phyloP scores from a whole-genome alignment of 2,113 vertebrate species.

The Odobenus rosmarus region DNA sequence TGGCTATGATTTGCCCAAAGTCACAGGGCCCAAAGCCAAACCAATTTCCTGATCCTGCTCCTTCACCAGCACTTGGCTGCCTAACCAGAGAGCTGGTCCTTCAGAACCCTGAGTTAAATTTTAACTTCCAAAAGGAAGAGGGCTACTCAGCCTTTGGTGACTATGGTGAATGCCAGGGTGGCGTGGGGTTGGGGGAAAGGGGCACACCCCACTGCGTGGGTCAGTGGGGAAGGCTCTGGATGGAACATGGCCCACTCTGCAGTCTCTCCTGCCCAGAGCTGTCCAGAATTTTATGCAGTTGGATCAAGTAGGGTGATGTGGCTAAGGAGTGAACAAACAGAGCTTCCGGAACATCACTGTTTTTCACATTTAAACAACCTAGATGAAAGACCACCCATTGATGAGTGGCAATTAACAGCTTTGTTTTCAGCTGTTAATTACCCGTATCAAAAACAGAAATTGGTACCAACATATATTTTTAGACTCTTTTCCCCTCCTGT shows the following conservation, averaged over 20 bases:
- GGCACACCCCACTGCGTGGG: background rate
- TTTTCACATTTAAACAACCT: constrained; percentile 41
- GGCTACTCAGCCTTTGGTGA: background rate
- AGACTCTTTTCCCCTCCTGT: constrained; percentile 59
- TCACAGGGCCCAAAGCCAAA: background rate
- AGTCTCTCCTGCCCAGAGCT: background rate
- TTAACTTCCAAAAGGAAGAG: background rate
- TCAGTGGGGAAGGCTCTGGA: background rate
- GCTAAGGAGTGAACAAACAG: constrained; percentile 36
- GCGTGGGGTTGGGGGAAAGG: background rate
- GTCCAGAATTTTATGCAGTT: background rate
- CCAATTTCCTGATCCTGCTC: background rate
- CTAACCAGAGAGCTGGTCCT: background rate
- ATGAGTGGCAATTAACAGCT: constrained; percentile 57
- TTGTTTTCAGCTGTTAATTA: constrained; percentile 75
- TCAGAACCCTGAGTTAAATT: background rate
- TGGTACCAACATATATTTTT: constrained; percentile 67
- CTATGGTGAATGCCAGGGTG: background rate
- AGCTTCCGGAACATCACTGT: constrained; percentile 23
- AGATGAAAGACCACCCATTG: constrained; percentile 50
- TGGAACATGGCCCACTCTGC: background rate
- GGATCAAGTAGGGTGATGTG: background rate
- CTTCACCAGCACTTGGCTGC: background rate
- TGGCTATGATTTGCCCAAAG: background rate
- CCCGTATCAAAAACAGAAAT: constrained; percentile 62